These are phyloP conservation scores for Cynodonichthys magdalenae DNA, from an alignment of 2,797 vertebrate genomes.

Conservation along the genomic window DNA sequence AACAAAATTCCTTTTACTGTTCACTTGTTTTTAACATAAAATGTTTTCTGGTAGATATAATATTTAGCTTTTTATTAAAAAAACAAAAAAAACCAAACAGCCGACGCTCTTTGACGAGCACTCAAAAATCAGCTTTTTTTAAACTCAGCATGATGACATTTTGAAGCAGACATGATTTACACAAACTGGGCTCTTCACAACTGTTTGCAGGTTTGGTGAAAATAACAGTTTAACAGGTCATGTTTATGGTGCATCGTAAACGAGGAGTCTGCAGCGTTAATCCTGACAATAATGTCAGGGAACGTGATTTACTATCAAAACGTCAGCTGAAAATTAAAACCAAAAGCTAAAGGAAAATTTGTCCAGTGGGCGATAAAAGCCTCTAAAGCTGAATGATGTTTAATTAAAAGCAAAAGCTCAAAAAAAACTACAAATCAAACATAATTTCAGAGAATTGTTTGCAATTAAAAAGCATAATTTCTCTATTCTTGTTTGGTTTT, in stretches of 20 bases:
- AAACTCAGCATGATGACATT: neutral
- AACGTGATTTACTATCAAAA: too few relatives aligned
- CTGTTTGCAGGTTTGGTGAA: neutral
- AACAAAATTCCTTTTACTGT: neutral
- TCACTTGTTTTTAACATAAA: too few relatives aligned
- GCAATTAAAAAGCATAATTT: slow-evolving; percentile 32
- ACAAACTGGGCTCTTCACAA: slow-evolving; percentile 5
- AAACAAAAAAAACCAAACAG: too few relatives aligned
- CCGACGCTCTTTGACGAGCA: neutral
- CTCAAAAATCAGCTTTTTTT: slow-evolving; percentile 15
- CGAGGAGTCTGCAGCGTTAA: too few relatives aligned
- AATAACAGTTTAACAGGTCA: neutral
- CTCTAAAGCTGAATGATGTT: too few relatives aligned
- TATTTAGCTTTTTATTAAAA: slow-evolving; percentile 11
- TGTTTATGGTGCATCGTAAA: neutral
- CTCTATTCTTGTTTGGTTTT: slow-evolving; percentile 20
- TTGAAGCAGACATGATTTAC: slow-evolving; percentile 18
- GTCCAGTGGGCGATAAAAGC: too few relatives aligned
- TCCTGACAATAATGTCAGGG: too few relatives aligned
- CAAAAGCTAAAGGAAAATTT: too few relatives aligned
- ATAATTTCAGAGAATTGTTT: slow-evolving; percentile 1
- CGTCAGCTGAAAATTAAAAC: too few relatives aligned
- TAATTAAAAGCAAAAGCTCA: too few relatives aligned
- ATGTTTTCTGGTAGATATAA: neutral
- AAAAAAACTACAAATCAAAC: too few relatives aligned